Conservation (phyloP, 2,797 vertebrate genomes). For the Echiichthys vipera region DNA sequence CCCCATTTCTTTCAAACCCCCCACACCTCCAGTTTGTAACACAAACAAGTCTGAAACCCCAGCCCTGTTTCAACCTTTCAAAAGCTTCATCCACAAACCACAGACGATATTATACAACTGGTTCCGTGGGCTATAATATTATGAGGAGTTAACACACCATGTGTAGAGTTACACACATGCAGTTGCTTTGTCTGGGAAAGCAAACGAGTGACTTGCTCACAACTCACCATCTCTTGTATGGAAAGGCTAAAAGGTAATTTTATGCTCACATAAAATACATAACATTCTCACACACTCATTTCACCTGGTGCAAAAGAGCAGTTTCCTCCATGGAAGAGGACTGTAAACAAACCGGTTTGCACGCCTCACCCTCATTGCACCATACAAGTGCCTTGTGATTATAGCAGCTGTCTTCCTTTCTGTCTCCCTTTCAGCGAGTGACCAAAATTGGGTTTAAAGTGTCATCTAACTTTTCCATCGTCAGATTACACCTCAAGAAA, state of each 20-base stretch:
- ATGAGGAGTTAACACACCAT: not conserved
- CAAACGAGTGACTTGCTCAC: not conserved
- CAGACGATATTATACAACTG: not conserved
- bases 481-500: constrained; percentile 47
- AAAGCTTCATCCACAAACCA: not conserved
- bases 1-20: not conserved
- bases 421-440: constrained; percentile 23
- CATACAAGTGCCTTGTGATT: constrained; percentile 5
- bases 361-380: constrained; percentile 22
- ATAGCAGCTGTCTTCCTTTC: constrained; percentile 28
- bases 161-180: not conserved
- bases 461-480: constrained; percentile 57
- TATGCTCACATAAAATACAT: not conserved
- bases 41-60: not conserved
- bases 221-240: not conserved
- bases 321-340: not conserved
- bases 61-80: not conserved
- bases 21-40: not conserved
- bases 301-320: not conserved
- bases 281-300: too few species aligned
- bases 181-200: not conserved
- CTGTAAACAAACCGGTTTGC: constrained; percentile 59
- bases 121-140: not conserved
- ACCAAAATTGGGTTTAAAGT: constrained; percentile 35
- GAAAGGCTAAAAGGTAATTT: too few species aligned